phyloP scores from a whole-genome alignment of 2,888 invertebrate genomes.

The Portevinia maculata region DNA sequence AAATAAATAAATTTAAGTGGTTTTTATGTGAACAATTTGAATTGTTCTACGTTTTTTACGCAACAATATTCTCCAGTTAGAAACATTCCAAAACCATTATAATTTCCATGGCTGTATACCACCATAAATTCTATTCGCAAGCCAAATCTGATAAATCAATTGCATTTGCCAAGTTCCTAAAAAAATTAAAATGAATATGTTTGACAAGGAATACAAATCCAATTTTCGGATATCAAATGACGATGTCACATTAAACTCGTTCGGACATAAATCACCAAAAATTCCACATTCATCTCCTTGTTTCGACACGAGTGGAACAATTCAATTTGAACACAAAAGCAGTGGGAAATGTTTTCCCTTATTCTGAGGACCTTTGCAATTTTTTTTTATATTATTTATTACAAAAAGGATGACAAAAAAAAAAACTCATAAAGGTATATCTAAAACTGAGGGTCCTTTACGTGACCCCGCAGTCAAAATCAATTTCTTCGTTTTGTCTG shows the following conservation, averaged over 20 bases:
- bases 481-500: constrained; percentile 58
- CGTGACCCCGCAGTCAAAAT: constrained; percentile 70
- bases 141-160: background rate
- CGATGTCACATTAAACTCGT: constrained; percentile 69
- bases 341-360: constrained; percentile 47
- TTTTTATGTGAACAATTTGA: too few species aligned
- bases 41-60: too few species aligned
- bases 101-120: too few species aligned
- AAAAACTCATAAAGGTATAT: constrained; percentile 64
- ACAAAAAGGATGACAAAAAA: constrained; percentile 51
- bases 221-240: constrained; percentile 65
- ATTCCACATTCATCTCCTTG: constrained; percentile 67
- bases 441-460: constrained; percentile 28
- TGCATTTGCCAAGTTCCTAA: background rate
- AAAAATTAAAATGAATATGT: too few species aligned
- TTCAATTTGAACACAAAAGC: constrained; percentile 71
- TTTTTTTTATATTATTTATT: constrained; percentile 61
- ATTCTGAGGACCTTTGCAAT: constrained; percentile 43
- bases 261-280: constrained; percentile 69
- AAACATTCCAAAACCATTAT: too few species aligned
- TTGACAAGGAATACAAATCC: constrained; percentile 29
- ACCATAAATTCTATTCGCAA: background rate
- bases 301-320: constrained; percentile 62
- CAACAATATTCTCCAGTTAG: too few species aligned
- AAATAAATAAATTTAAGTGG: too few species aligned